A percentile compares a stretch with the other conserved stretches of the same genome.
Evolutionary conservation across 2,113 vertebrate species (phyloP).

Genomic region (Paradisaea rubra): DNA sequence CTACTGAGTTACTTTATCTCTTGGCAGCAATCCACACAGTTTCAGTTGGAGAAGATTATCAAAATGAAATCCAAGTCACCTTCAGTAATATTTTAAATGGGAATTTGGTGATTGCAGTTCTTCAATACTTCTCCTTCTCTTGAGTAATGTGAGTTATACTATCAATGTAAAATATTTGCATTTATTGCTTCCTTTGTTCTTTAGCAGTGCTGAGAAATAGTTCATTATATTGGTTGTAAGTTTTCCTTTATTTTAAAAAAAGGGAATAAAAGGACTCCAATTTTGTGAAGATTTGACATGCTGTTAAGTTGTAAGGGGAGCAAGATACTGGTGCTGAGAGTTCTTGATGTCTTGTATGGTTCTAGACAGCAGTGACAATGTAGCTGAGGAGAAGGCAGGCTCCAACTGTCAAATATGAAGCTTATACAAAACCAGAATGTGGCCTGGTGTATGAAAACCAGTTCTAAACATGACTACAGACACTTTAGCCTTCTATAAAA

Average conservation of each 20-base stretch:
- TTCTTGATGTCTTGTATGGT: not conserved
- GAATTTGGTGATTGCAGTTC: not conserved
- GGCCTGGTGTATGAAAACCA: not conserved
- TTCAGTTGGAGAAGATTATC: not conserved
- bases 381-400: not conserved
- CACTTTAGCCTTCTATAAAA: not conserved
- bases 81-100: not conserved
- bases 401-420: not conserved
- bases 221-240: not conserved
- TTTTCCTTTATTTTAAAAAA: not conserved
- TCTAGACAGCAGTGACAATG: not conserved
- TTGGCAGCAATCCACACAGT: not conserved
- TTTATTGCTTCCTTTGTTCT: not conserved
- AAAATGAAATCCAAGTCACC: not conserved
- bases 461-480: not conserved
- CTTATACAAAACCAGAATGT: not conserved
- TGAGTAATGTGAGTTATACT: not conserved
- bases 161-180: not conserved
- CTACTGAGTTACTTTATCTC: not conserved
- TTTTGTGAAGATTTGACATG: not conserved
- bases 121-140: not conserved
- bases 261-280: not conserved
- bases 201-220: not conserved
- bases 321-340: not conserved
- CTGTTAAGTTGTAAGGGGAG: not conserved